phyloP scores from a whole-genome alignment of 1,140 invertebrate genomes.

The Capitella teleta region DNA sequence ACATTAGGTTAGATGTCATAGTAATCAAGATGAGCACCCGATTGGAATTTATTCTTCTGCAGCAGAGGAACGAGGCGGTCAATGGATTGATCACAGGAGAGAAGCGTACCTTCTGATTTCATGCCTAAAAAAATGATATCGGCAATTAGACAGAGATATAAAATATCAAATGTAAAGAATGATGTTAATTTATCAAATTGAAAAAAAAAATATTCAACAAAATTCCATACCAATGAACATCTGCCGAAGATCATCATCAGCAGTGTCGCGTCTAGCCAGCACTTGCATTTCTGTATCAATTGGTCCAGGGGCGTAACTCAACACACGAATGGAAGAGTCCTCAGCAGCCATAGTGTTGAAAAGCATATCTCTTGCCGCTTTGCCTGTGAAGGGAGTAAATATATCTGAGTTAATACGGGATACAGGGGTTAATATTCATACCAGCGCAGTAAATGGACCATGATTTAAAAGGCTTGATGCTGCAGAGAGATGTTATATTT shows the following conservation, averaged over 20 bases:
- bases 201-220: neutral
- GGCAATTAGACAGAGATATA: neutral
- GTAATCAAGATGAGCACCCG: conserved; percentile 77
- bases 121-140: conserved; percentile 19
- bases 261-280: conserved; percentile 6
- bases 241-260: conserved; percentile 28
- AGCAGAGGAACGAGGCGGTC: conserved; percentile 61
- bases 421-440: conserved; percentile 42
- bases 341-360: conserved; percentile 73
- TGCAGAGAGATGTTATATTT: conserved; percentile 78
- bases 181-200: neutral
- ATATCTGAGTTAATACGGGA: conserved; percentile 1
- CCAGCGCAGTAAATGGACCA: conserved; percentile 71
- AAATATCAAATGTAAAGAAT: neutral
- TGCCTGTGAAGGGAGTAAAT: conserved; percentile 17
- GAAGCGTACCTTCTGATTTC: conserved; percentile 46
- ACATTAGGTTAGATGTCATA: conserved; percentile 57
- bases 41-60: conserved; percentile 58
- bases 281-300: conserved; percentile 79
- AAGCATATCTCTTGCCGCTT: conserved; percentile 80
- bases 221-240: neutral
- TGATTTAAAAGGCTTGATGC: conserved; percentile 60
- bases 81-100: conserved; percentile 66
- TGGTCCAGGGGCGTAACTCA: conserved; percentile 89
- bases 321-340: conserved; percentile 58